A percentile compares a stretch with the other conserved stretches of the same genome.
Evolutionary conservation across 2,888 invertebrate species (phyloP).

Genomic region (Melanostoma scalare): DNA sequence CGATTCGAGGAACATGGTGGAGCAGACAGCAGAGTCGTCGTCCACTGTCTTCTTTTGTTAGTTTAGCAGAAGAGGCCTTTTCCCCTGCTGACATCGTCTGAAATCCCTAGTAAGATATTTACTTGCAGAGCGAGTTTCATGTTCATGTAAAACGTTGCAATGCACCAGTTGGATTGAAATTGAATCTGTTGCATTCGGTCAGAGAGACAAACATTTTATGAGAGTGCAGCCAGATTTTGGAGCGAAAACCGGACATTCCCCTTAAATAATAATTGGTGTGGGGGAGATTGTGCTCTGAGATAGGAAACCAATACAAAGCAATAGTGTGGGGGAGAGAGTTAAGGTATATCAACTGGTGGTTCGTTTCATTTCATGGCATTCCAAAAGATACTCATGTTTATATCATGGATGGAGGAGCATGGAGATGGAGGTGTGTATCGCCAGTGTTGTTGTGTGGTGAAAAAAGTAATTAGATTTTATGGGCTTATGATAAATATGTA

Average conservation of each 20-base stretch:
- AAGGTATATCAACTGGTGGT: constrained; percentile 63
- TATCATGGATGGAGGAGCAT: background rate
- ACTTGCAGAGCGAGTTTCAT: constrained; percentile 26
- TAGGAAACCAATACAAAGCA: background rate
- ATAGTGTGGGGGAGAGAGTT: constrained; percentile 3
- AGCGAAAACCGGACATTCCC: constrained; percentile 29
- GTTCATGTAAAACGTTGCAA: constrained; percentile 36
- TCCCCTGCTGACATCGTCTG: constrained; percentile 7
- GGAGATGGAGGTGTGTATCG: background rate
- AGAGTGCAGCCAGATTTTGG: constrained; percentile 15
- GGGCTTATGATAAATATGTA: background rate
- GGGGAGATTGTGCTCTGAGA: constrained; percentile 9
- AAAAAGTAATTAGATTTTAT: constrained; percentile 15
- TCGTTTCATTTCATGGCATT: constrained; percentile 63
- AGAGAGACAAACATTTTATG: background rate
- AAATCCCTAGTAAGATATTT: background rate
- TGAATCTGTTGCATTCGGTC: constrained; percentile 67
- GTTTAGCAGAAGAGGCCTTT: constrained; percentile 2
- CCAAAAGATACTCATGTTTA: constrained; percentile 29
- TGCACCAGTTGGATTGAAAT: constrained; percentile 38
- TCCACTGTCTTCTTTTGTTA: background rate
- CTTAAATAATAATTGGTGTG: constrained; percentile 14
- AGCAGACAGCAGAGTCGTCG: constrained; percentile 15
- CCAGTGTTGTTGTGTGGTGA: constrained; percentile 14
- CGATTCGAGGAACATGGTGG: constrained; percentile 50